These are phyloP conservation scores for Heliconius hortense DNA, from an alignment of 2,888 invertebrate species.

Conservation along the genomic window DNA sequence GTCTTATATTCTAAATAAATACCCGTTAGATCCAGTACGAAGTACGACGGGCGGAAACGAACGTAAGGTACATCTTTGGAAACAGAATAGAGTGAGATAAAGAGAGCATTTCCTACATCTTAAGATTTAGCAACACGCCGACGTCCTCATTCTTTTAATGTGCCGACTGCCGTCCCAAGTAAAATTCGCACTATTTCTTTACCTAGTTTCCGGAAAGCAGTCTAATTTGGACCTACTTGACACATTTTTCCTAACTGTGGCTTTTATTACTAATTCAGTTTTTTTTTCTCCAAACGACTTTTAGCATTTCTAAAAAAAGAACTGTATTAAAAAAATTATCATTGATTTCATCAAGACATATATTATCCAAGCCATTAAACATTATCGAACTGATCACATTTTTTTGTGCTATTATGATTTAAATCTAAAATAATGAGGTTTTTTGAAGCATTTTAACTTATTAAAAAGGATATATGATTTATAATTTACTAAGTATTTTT, in stretches of 20 bases:
- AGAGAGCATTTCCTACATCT: conserved; percentile 81
- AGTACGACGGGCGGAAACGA: conserved; percentile 64
- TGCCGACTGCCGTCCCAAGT: conserved; percentile 45
- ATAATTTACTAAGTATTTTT: too few species aligned
- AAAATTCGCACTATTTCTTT: conserved; percentile 55
- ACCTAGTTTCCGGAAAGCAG: conserved; percentile 25
- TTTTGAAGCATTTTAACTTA: not conserved
- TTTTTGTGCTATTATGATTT: not conserved
- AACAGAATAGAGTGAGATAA: conserved; percentile 80
- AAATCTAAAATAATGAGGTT: not conserved
- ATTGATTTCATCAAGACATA: not conserved
- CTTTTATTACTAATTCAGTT: conserved; percentile 13
- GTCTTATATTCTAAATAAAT: conserved; percentile 62
- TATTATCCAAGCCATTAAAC: not conserved
- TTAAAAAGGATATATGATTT: not conserved
- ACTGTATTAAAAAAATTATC: not conserved
- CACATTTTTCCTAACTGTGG: conserved; percentile 4
- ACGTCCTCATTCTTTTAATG: conserved; percentile 61
- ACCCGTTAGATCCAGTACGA: conserved; percentile 70
- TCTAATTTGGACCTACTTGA: conserved; percentile 24
- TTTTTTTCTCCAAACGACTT: not conserved
- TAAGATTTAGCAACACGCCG: conserved; percentile 71
- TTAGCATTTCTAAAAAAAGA: not conserved
- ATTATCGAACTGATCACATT: not conserved
- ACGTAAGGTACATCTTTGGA: conserved; percentile 75